These are phyloP conservation scores for Ophthalmolycus amberensis DNA, from an alignment of 2,113 vertebrate species.

Conservation along the genomic window DNA sequence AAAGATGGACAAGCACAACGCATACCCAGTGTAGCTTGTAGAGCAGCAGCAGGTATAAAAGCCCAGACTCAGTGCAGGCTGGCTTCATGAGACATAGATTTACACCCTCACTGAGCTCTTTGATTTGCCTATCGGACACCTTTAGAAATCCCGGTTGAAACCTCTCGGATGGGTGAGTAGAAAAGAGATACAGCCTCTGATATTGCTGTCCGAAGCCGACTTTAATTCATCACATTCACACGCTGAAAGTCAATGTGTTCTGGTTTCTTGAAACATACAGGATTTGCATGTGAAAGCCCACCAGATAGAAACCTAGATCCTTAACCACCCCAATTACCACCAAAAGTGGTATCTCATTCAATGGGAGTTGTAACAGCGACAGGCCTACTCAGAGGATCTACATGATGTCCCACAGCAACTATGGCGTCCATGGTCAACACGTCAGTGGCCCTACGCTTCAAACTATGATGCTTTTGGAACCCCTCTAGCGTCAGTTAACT, in stretches of 20 bases:
- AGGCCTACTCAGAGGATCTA: too few relatives aligned
- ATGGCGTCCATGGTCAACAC: too few relatives aligned
- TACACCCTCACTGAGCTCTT: neutral
- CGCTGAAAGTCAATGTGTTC: neutral
- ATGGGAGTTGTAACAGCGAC: too few relatives aligned
- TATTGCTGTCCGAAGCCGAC: neutral
- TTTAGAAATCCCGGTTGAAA: neutral
- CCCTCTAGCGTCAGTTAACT: too few relatives aligned
- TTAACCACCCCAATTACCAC: neutral
- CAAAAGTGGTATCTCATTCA: too few relatives aligned
- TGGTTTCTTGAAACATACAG: neutral
- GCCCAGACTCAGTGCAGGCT: neutral
- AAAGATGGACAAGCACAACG: conserved; percentile 13
- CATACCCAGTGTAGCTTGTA: conserved; percentile 12
- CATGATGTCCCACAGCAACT: too few relatives aligned
- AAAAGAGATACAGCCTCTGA: neutral
- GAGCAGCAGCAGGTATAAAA: conserved; percentile 25
- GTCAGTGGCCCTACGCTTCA: too few relatives aligned
- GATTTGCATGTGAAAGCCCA: neutral
- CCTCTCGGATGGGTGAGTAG: neutral
- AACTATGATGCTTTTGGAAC: too few relatives aligned
- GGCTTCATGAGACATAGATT: conserved; percentile 7
- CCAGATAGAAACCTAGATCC: neutral
- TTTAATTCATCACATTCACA: neutral
- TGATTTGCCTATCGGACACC: neutral